Conservation (phyloP, 1,140 invertebrate genomes). For the Polypedilum pembai region DNA sequence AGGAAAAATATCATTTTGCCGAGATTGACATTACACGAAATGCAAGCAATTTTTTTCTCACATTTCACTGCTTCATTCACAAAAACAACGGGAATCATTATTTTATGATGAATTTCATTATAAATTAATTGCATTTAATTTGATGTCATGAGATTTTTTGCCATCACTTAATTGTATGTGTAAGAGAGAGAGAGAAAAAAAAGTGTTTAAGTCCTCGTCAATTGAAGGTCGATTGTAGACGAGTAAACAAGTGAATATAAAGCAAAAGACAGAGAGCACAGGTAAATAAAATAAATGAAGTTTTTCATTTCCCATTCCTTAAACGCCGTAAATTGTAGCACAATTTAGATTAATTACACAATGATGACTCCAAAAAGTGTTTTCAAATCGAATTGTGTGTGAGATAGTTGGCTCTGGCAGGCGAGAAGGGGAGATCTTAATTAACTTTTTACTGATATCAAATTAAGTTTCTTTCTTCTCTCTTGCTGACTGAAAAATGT, state of each 20-base stretch:
- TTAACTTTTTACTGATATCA: slow-evolving; percentile 28
- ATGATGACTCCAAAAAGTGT: slow-evolving; percentile 19
- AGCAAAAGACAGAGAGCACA: background rate
- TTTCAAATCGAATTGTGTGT: background rate
- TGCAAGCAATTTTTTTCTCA: slow-evolving; percentile 3
- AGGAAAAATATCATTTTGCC: slow-evolving; percentile 21
- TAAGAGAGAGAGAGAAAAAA: background rate
- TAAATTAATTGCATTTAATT: slow-evolving; percentile 25
- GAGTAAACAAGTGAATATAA: background rate
- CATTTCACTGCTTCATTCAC: background rate
- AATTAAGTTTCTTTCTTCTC: background rate
- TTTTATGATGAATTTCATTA: slow-evolving; percentile 7
- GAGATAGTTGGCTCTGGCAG: too few species aligned
- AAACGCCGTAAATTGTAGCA: slow-evolving; percentile 15
- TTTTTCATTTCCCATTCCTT: background rate
- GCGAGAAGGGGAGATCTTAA: slow-evolving; percentile 10
- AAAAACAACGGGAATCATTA: background rate
- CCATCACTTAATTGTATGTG: too few species aligned
- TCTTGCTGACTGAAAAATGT: too few species aligned
- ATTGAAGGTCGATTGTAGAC: slow-evolving; percentile 9
- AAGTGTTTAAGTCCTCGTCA: background rate
- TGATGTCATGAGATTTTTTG: background rate
- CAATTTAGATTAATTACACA: slow-evolving; percentile 21
- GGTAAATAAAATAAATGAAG: background rate
- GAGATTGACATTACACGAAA: slow-evolving; percentile 26